Conservation (phyloP, 2,888 invertebrate genomes). For the Drosophila percnosoma region DNA sequence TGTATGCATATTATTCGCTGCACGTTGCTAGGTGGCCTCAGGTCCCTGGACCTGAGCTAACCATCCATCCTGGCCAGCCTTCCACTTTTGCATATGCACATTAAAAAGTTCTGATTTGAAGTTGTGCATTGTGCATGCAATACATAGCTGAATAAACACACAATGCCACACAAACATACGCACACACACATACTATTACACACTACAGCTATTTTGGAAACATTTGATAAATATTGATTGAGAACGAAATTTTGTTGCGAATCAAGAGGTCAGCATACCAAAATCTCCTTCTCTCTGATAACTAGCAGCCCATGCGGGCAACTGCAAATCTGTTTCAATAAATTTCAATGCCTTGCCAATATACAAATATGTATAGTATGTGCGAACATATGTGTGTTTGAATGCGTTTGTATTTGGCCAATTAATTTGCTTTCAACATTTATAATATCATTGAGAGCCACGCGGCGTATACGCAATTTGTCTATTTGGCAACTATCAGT, state of each 20-base stretch:
- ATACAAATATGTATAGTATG: not conserved
- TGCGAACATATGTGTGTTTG: not conserved
- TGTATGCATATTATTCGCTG: not conserved
- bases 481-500: slow-evolving; percentile 16
- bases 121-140: slow-evolving; percentile 48
- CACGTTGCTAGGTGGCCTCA: slow-evolving; percentile 4
- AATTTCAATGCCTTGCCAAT: slow-evolving; percentile 13
- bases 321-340: slow-evolving; percentile 11
- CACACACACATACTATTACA: not conserved
- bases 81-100: not conserved
- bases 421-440: slow-evolving; percentile 20
- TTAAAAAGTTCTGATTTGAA: slow-evolving; percentile 45
- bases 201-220: slow-evolving; percentile 4
- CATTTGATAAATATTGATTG: slow-evolving; percentile 35
- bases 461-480: slow-evolving; percentile 27
- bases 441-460: slow-evolving; percentile 1
- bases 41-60: not conserved
- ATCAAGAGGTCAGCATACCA: slow-evolving; percentile 8
- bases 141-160: slow-evolving; percentile 39
- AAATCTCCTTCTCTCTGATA: slow-evolving; percentile 7
- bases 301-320: slow-evolving; percentile 2
- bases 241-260: slow-evolving; percentile 9
- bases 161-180: slow-evolving; percentile 2
- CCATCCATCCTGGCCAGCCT: slow-evolving; percentile 1
- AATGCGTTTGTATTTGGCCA: not conserved